Percentiles rank a stretch among this genome's conserved stretches.
These are phyloP conservation scores for Barbus barbus DNA, from an alignment of 2,113 vertebrate genomes.

Conservation along the genomic window DNA sequence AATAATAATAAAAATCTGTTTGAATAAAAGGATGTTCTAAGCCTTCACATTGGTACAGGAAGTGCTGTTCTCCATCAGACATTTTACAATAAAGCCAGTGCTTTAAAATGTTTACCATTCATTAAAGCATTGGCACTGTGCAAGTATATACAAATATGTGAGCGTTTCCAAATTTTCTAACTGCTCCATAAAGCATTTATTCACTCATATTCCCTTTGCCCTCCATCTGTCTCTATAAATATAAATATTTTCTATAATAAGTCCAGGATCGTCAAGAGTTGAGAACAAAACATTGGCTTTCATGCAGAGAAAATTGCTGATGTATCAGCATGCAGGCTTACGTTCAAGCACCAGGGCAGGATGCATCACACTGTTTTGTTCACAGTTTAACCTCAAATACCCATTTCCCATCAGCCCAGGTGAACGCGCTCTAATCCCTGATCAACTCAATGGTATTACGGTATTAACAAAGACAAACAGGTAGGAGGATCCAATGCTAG, in stretches of 20 bases:
- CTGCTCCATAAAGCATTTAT: conserved; percentile 3
- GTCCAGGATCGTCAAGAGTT: background rate
- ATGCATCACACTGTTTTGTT: conserved; percentile 47
- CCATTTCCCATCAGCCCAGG: conserved; percentile 43
- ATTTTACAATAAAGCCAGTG: background rate
- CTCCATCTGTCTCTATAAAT: background rate
- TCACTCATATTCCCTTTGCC: background rate
- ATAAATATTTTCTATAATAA: conserved; percentile 8
- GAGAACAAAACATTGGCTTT: conserved; percentile 7
- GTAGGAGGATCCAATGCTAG: too few relatives aligned
- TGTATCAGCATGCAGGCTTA: background rate
- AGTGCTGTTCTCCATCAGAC: background rate
- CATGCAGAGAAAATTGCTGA: background rate
- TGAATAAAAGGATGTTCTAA: background rate
- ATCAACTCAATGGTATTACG: conserved; percentile 49
- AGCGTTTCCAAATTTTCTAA: background rate
- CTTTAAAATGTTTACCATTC: background rate
- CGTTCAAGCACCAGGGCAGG: background rate
- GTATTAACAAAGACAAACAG: too few relatives aligned
- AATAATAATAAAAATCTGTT: too few relatives aligned
- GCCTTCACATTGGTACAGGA: too few relatives aligned
- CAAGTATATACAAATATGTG: background rate
- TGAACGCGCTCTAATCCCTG: conserved; percentile 44
- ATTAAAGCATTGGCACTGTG: background rate
- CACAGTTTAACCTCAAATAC: conserved; percentile 36